A percentile compares a stretch with the other conserved stretches of the same genome.
These are phyloP conservation scores for Dicrostonyx torquatus DNA, from an alignment of 2,797 vertebrate genomes.

Conservation along the genomic window DNA sequence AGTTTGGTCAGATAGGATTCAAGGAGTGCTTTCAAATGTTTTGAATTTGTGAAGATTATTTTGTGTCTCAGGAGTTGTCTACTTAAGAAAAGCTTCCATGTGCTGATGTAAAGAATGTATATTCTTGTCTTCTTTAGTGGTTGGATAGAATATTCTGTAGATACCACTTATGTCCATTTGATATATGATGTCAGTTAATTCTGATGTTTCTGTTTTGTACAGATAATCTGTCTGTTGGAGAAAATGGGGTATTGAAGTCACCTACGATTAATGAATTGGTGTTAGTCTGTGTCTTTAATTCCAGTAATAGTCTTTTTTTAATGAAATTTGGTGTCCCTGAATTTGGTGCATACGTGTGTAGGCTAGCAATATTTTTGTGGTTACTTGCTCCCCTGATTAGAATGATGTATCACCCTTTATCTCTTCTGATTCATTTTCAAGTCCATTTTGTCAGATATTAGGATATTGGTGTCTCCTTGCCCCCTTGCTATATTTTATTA, in stretches of 20 bases:
- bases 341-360: neutral
- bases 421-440: neutral
- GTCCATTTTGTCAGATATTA: neutral
- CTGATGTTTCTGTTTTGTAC: neutral
- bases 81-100: neutral
- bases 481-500: neutral
- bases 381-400: neutral
- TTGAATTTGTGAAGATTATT: neutral
- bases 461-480: neutral
- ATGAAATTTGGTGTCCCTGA: neutral
- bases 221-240: neutral
- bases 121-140: neutral
- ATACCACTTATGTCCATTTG: neutral
- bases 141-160: neutral
- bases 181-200: neutral
- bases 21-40: neutral
- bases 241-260: neutral
- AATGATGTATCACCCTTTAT: neutral
- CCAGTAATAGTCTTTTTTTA: neutral
- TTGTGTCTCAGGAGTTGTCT: neutral
- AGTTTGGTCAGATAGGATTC: neutral
- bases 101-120: neutral
- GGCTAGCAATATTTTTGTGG: neutral
- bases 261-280: neutral
- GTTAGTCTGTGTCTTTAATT: neutral